Percentiles rank a stretch among this genome's conserved stretches.
phyloP scores from a whole-genome alignment of 2,797 vertebrate genomes.

The Nyctalus aviator region DNA sequence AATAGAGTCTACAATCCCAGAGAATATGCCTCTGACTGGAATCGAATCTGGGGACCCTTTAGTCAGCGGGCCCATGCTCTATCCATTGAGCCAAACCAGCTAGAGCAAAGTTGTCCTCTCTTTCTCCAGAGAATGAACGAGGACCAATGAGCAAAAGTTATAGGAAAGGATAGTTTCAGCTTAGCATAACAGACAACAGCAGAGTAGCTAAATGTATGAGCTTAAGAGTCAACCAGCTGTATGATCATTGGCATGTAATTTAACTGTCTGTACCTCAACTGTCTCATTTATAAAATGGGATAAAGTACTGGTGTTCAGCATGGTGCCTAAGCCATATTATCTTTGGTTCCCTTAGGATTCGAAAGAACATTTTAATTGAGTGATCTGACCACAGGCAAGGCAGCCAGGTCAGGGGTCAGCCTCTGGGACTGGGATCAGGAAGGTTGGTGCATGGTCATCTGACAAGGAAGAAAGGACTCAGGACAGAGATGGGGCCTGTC shows the following conservation, averaged over 20 bases:
- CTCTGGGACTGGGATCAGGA: neutral
- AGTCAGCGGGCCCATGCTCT: too few species aligned
- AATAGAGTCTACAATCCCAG: too few species aligned
- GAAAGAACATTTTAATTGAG: conserved; percentile 4
- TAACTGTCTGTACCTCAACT: neutral
- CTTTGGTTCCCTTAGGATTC: neutral
- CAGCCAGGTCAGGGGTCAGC: neutral
- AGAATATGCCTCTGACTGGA: too few species aligned
- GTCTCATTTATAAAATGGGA: neutral
- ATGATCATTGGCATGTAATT: neutral
- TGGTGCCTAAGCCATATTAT: neutral
- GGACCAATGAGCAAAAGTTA: neutral
- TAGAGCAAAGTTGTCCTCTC: neutral
- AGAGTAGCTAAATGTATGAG: neutral
- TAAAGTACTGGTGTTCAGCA: neutral
- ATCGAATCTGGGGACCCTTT: too few species aligned
- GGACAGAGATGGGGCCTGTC: neutral
- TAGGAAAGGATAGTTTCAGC: neutral
- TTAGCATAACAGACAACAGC: neutral
- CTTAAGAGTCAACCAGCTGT: neutral
- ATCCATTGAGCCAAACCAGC: too few species aligned
- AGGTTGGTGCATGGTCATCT: neutral
- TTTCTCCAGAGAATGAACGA: neutral
- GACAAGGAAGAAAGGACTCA: neutral
- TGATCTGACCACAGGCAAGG: neutral